phyloP scores from a whole-genome alignment of 2,888 invertebrate genomes.

The Nomada ruficornis region DNA sequence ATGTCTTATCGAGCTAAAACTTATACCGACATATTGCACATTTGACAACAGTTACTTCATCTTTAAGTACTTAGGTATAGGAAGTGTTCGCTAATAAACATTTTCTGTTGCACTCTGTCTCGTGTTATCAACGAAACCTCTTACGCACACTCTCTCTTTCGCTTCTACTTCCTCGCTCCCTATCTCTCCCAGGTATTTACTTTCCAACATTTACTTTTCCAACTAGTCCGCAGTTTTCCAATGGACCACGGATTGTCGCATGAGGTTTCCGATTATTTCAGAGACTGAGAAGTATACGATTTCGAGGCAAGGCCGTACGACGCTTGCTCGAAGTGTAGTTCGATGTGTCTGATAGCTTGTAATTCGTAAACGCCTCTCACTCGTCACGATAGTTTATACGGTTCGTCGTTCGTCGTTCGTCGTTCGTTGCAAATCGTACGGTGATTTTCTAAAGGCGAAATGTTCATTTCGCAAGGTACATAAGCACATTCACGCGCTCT shows the following conservation, averaged over 20 bases:
- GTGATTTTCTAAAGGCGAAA: conserved; percentile 58
- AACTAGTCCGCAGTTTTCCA: conserved; percentile 25
- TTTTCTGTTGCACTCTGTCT: conserved; percentile 54
- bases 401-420: conserved; percentile 47
- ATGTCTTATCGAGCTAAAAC: conserved; percentile 78
- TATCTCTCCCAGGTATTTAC: conserved; percentile 1
- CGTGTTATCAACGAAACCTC: neutral
- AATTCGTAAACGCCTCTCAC: conserved; percentile 32
- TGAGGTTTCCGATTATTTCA: neutral
- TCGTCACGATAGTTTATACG: conserved; percentile 20
- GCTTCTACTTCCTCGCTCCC: neutral
- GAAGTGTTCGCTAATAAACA: conserved; percentile 78
- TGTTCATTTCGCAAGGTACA: conserved; percentile 50
- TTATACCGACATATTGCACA: conserved; percentile 84
- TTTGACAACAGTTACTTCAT: conserved; percentile 83
- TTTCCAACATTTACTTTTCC: conserved; percentile 25
- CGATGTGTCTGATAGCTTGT: conserved; percentile 39
- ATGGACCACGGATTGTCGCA: neutral
- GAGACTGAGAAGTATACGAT: neutral
- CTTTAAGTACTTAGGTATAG: conserved; percentile 82
- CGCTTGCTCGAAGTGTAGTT: conserved; percentile 25
- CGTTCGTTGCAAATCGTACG: conserved; percentile 71
- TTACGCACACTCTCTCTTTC: conserved; percentile 16
- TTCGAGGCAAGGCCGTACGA: neutral
- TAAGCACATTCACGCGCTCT: neutral